phyloP scores from a whole-genome alignment of 2,888 invertebrate genomes.

The Helicoverpa assulta region DNA sequence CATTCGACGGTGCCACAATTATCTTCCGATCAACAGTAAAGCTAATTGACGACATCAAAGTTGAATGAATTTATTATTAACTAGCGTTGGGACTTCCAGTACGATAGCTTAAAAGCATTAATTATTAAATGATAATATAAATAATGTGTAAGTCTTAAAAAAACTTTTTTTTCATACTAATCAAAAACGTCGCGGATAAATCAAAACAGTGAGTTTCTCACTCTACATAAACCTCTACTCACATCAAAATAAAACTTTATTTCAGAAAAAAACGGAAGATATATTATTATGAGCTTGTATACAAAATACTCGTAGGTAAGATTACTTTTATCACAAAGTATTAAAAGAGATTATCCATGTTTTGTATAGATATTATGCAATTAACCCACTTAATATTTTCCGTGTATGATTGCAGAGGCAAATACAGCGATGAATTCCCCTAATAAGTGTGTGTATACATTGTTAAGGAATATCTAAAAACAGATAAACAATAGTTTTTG shows the following conservation, averaged over 20 bases:
- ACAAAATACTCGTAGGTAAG: too few species aligned
- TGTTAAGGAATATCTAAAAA: constrained; percentile 3
- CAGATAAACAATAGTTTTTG: background rate
- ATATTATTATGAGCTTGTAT: too few species aligned
- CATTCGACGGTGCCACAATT: constrained; percentile 32
- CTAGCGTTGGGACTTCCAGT: constrained; percentile 23
- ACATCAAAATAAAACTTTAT: too few species aligned
- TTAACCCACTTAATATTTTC: background rate
- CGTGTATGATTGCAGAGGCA: background rate
- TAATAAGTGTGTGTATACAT: background rate
- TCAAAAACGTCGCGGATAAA: too few species aligned
- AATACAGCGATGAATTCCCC: background rate
- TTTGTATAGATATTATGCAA: constrained; percentile 1
- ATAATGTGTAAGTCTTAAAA: background rate
- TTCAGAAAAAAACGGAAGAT: too few species aligned
- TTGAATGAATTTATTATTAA: constrained; percentile 43
- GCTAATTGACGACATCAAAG: constrained; percentile 52
- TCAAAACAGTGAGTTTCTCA: too few species aligned
- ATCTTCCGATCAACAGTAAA: constrained; percentile 43
- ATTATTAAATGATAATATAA: too few species aligned
- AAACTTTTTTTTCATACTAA: background rate
- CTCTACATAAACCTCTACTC: too few species aligned
- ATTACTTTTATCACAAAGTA: background rate
- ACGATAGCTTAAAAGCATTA: too few species aligned
- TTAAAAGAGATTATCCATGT: background rate